These are phyloP conservation scores for Myiagra hebetior DNA, from an alignment of 2,113 vertebrate species.

Conservation along the genomic window DNA sequence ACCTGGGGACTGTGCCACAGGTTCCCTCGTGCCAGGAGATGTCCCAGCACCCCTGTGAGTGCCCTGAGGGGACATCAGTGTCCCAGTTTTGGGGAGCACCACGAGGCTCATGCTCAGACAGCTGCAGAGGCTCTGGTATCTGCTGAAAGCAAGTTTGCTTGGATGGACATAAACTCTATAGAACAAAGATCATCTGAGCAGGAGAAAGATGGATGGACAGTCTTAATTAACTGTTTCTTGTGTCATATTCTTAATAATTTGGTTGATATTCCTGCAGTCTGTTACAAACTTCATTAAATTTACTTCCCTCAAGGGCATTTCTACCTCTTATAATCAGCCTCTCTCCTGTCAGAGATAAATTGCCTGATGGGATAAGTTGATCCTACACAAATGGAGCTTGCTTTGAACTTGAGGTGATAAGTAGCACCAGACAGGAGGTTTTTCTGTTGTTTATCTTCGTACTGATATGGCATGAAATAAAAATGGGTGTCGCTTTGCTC, in stretches of 20 bases:
- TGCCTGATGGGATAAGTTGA: background rate
- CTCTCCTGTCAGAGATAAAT: conserved; percentile 57
- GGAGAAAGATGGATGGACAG: conserved; percentile 14
- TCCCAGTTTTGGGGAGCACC: background rate
- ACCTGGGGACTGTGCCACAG: background rate
- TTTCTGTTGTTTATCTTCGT: background rate
- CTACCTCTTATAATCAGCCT: conserved; percentile 20
- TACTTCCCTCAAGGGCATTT: conserved; percentile 39
- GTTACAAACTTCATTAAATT: conserved; percentile 69
- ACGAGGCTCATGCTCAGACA: accelerated
- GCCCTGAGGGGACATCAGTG: accelerated
- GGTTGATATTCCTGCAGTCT: conserved; percentile 48
- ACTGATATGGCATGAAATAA: background rate
- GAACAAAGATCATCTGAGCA: background rate
- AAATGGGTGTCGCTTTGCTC: background rate
- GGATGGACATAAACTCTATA: background rate
- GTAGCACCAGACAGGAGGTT: background rate
- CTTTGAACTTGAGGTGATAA: background rate
- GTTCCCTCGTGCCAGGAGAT: accelerated
- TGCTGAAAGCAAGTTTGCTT: background rate
- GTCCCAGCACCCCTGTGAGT: accelerated
- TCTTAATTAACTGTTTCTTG: conserved; percentile 64
- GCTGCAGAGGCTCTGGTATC: background rate
- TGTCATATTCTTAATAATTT: conserved; percentile 37
- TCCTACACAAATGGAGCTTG: background rate